phyloP scores from a whole-genome alignment of 2,113 vertebrate genomes.

The Turdus rufiventris region DNA sequence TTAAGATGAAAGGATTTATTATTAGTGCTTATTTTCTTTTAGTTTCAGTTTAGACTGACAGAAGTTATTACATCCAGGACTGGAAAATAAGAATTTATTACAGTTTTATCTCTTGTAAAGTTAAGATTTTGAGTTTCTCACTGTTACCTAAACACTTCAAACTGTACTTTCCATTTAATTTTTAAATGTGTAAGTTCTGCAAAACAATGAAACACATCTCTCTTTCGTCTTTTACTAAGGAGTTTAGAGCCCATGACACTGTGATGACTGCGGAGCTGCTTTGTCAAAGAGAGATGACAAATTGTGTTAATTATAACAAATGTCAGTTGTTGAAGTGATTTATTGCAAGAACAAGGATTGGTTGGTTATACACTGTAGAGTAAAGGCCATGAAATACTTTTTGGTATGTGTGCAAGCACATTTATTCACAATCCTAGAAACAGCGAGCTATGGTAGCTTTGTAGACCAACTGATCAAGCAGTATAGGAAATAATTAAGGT shows the following conservation, averaged over 20 bases:
- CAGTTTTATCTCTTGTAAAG: neutral
- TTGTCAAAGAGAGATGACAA: slow-evolving; percentile 2
- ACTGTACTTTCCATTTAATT: neutral
- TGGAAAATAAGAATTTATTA: neutral
- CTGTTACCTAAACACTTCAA: neutral
- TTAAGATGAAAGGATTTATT: neutral
- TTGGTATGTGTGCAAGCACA: neutral
- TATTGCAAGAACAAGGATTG: neutral
- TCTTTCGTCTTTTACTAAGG: neutral
- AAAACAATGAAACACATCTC: neutral
- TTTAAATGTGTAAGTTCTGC: neutral
- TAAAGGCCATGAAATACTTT: neutral
- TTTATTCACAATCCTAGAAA: neutral
- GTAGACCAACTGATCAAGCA: neutral
- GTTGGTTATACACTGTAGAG: neutral
- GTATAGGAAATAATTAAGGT: neutral
- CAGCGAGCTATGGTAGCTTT: neutral
- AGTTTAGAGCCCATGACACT: neutral
- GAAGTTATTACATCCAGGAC: neutral
- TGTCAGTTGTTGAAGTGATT: slow-evolving; percentile 40
- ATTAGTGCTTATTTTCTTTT: neutral
- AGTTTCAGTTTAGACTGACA: neutral
- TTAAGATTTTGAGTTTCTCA: neutral
- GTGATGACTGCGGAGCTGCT: neutral
- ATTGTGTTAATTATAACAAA: slow-evolving; percentile 51